A percentile compares a stretch with the other conserved stretches of the same genome.
Evolutionary conservation across 2,113 vertebrate species (phyloP).

Genomic region (Meriones unguiculatus): DNA sequence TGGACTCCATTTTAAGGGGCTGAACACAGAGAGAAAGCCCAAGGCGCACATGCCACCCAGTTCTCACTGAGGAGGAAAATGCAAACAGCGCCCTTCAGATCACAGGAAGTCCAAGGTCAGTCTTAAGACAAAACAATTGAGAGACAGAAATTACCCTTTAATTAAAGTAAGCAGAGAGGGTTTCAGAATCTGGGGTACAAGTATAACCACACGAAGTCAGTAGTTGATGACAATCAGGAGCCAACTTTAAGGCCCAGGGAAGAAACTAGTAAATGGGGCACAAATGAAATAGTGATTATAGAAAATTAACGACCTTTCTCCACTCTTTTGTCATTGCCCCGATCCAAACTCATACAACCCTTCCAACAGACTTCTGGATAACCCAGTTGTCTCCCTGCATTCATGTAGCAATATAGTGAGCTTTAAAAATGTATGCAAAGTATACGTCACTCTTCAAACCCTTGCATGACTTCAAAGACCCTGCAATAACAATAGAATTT

Average conservation of each 20-base stretch:
- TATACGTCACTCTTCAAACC: neutral
- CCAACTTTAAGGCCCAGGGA: neutral
- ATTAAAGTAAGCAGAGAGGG: neutral
- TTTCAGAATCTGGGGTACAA: neutral
- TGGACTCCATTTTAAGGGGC: neutral
- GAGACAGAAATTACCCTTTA: neutral
- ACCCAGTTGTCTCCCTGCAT: neutral
- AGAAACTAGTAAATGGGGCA: neutral
- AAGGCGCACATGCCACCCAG: fast-evolving
- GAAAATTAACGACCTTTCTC: neutral
- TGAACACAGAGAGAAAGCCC: neutral
- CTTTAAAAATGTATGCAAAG: neutral
- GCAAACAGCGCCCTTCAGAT: neutral
- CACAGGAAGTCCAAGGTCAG: neutral
- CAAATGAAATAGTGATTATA: neutral
- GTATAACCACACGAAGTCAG: neutral
- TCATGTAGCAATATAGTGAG: neutral
- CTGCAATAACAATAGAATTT: too few relatives aligned
- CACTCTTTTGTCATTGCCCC: fast-evolving
- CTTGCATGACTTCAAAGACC: neutral
- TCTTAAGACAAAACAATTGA: neutral
- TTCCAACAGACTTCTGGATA: neutral
- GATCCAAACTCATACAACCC: neutral
- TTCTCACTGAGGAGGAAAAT: constrained; percentile 8
- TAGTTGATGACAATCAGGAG: neutral